Percentiles rank a stretch among this genome's conserved stretches.
These are phyloP conservation scores for Anarsia innoxiella DNA, from an alignment of 2,888 invertebrate species.

Conservation along the genomic window DNA sequence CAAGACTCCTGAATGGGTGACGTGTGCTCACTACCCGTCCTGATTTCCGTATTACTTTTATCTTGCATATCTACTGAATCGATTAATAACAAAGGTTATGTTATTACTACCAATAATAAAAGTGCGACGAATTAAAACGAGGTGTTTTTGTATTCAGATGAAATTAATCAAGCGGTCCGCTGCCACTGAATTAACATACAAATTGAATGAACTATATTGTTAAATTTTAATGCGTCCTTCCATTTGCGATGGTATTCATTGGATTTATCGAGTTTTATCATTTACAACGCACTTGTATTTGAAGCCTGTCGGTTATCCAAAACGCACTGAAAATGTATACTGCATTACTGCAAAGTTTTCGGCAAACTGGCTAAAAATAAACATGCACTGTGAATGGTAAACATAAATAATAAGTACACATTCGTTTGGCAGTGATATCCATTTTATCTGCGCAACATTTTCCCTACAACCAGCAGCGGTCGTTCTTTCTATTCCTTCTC, in stretches of 20 bases:
- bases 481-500: conserved; percentile 7
- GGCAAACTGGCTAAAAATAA: no score
- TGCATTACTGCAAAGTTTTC: no score
- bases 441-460: conserved; percentile 3
- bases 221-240: no score
- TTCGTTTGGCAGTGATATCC: conserved; percentile 1
- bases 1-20: conserved; percentile 4
- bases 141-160: conserved; percentile 1
- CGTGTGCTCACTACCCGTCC: conserved; percentile 2
- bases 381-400: neutral
- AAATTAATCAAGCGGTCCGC: conserved; percentile 3
- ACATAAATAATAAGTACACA: neutral
- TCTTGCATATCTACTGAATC: no score
- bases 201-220: conserved; percentile 17
- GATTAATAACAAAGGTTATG: neutral
- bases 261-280: no score
- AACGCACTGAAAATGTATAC: no score
- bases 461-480: conserved; percentile 4
- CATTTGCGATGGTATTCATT: no score
- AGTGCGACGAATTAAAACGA: neutral
- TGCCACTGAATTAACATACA: conserved; percentile 14
- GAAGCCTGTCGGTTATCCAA: no score
- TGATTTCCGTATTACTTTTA: neutral
- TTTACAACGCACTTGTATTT: no score
- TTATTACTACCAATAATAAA: neutral